A percentile compares a stretch with the other conserved stretches of the same genome.
phyloP scores from a whole-genome alignment of 2,113 vertebrate genomes.

The Grallaria varia region DNA sequence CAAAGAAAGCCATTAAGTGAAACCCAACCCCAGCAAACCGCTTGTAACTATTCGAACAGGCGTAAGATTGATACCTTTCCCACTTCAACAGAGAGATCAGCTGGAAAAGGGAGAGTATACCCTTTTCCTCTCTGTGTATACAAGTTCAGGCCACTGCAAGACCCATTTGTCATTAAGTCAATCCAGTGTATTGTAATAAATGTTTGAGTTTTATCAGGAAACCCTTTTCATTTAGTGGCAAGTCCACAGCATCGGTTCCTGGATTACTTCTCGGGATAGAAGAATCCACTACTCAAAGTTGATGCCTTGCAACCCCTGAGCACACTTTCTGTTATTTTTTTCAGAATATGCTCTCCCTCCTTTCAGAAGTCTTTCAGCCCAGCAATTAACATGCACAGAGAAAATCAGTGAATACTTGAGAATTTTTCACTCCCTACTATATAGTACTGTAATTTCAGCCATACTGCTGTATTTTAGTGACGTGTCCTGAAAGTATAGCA shows the following conservation, averaged over 20 bases:
- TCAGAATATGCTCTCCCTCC: neutral
- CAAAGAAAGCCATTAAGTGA: slow-evolving; percentile 55
- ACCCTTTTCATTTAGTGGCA: neutral
- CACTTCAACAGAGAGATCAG: slow-evolving; percentile 47
- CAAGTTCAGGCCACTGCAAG: slow-evolving; percentile 16
- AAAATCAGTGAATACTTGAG: neutral
- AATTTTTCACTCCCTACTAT: neutral
- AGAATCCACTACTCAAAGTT: neutral
- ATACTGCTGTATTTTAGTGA: neutral
- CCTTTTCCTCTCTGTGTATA: slow-evolving; percentile 22
- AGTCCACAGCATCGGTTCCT: neutral
- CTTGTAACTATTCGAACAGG: slow-evolving; percentile 38
- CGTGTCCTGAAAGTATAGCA: neutral
- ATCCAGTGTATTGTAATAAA: neutral
- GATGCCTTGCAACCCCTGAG: neutral
- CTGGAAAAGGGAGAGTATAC: slow-evolving; percentile 40
- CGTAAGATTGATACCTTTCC: slow-evolving; percentile 59
- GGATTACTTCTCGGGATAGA: neutral
- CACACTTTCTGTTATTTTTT: neutral
- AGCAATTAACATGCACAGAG: neutral
- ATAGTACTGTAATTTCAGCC: neutral
- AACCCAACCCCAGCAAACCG: neutral
- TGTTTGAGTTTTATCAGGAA: slow-evolving; percentile 1
- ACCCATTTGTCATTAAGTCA: slow-evolving; percentile 29
- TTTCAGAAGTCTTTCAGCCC: neutral